Evolutionary conservation across 2,113 vertebrate species (phyloP).

Genomic region (Corythoichthys haematopterus): DNA sequence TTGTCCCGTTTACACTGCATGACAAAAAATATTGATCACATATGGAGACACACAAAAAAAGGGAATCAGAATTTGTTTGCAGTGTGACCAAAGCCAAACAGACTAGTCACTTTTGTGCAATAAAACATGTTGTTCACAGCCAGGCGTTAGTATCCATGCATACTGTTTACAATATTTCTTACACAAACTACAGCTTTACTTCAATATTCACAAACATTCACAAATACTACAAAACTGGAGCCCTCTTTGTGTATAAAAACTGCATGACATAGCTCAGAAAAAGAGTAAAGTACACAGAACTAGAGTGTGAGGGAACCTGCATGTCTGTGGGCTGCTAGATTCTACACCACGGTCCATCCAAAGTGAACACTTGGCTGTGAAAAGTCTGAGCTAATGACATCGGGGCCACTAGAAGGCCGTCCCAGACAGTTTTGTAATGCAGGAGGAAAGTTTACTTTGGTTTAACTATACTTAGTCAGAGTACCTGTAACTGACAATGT

Average conservation of each 20-base stretch:
- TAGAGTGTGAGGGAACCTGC: slow-evolving; percentile 45
- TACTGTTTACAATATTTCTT: slow-evolving; percentile 17
- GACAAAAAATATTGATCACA: no score
- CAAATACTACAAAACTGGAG: slow-evolving; percentile 9
- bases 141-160: background rate
- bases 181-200: slow-evolving; percentile 10
- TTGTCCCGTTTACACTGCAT: no score
- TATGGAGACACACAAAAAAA: no score
- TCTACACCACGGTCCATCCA: slow-evolving; percentile 59
- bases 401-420: slow-evolving; percentile 22
- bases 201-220: no score
- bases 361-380: slow-evolving; percentile 63
- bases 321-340: slow-evolving; percentile 61
- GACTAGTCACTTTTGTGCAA: background rate
- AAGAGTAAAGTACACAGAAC: slow-evolving; percentile 23
- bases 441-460: background rate
- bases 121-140: background rate
- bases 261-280: slow-evolving; percentile 42
- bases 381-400: slow-evolving; percentile 61
- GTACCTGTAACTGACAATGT: background rate
- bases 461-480: no score
- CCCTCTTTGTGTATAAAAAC: slow-evolving; percentile 30
- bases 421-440: slow-evolving; percentile 17
- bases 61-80: no score
- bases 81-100: slow-evolving; percentile 1